phyloP scores from a whole-genome alignment of 2,113 vertebrate genomes.

The Oncorhynchus clarkii region DNA sequence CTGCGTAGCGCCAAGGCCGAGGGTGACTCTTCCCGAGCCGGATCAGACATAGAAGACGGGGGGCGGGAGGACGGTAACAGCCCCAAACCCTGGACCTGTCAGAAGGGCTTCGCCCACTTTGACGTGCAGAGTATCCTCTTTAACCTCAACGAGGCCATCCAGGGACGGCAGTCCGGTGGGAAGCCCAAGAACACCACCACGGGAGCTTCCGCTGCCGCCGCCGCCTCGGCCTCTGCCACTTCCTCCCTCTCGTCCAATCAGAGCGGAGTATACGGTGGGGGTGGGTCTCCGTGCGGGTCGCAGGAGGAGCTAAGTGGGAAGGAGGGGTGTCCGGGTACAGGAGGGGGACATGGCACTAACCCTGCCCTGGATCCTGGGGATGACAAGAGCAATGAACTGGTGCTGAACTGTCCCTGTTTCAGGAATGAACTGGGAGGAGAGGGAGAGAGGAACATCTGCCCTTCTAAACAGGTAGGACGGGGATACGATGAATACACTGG shows the following conservation, averaged over 20 bases:
- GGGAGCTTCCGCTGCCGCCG: slow-evolving; percentile 92
- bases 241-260: slow-evolving; percentile 67
- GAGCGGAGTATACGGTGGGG: slow-evolving; percentile 64
- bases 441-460: slow-evolving; percentile 89
- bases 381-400: slow-evolving; percentile 95
- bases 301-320: slow-evolving; percentile 95
- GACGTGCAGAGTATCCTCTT: slow-evolving; percentile 96
- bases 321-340: slow-evolving; percentile 64
- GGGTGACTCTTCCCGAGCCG: slow-evolving; percentile 82
- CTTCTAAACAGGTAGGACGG: slow-evolving; percentile 75
- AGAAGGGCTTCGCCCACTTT: slow-evolving; percentile 94
- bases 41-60: slow-evolving; percentile 91
- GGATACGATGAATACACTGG: background rate
- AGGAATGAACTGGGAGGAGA: slow-evolving; percentile 97
- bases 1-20: slow-evolving; percentile 94
- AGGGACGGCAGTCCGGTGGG: slow-evolving; percentile 85
- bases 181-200: slow-evolving; percentile 94
- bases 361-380: slow-evolving; percentile 94
- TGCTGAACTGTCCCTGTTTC: slow-evolving; percentile 97
- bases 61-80: slow-evolving; percentile 83
- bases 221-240: slow-evolving; percentile 67
- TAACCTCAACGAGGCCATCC: slow-evolving; percentile 89
- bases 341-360: slow-evolving; percentile 49
- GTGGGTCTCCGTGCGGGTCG: slow-evolving; percentile 93
- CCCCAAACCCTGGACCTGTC: slow-evolving; percentile 89